A percentile compares a stretch with the other conserved stretches of the same genome.
phyloP scores from a whole-genome alignment of 35 echinoderm and acorn worm species.

The Apostichopus californicus region DNA sequence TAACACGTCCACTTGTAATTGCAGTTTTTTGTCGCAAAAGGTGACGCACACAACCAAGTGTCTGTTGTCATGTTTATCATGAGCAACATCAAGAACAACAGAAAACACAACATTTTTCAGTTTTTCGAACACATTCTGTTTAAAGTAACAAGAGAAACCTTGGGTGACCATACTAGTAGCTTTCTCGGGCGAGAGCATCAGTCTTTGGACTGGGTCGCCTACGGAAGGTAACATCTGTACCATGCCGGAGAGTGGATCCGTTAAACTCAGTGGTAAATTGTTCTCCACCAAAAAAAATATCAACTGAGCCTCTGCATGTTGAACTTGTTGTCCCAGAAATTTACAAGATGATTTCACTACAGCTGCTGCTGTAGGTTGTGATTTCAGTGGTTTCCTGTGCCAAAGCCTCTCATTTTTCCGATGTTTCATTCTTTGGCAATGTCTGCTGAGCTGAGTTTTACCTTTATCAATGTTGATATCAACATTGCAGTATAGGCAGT shows the following conservation, averaged over 20 bases:
- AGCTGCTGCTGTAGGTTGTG: background rate
- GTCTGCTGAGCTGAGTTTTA: slow-evolving; percentile 10
- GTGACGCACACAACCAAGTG: slow-evolving; percentile 20
- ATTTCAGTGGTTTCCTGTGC: slow-evolving; percentile 8
- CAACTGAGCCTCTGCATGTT: slow-evolving; percentile 37
- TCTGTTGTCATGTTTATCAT: slow-evolving; percentile 25
- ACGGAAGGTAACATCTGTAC: slow-evolving; percentile 10
- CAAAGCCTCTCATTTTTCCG: slow-evolving; percentile 37
- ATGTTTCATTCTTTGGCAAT: slow-evolving; percentile 32
- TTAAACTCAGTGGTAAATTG: slow-evolving; percentile 35
- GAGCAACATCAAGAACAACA: background rate
- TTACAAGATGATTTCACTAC: background rate
- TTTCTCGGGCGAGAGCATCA: background rate
- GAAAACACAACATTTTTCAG: slow-evolving; percentile 25
- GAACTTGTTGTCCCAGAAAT: slow-evolving; percentile 24
- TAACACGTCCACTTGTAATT: slow-evolving; percentile 41
- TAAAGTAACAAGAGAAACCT: slow-evolving; percentile 3
- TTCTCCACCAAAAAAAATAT: slow-evolving; percentile 41
- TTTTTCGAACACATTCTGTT: slow-evolving; percentile 20
- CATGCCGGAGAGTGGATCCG: slow-evolving; percentile 23
- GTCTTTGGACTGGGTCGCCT: slow-evolving; percentile 27
- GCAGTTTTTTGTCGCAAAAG: slow-evolving; percentile 37
- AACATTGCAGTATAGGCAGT: slow-evolving; percentile 25
- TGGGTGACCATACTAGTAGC: background rate
- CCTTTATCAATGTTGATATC: slow-evolving; percentile 36